Evolutionary conservation across 2,888 invertebrate genomes (phyloP).

Genomic region (Ypsolopha scabrella): DNA sequence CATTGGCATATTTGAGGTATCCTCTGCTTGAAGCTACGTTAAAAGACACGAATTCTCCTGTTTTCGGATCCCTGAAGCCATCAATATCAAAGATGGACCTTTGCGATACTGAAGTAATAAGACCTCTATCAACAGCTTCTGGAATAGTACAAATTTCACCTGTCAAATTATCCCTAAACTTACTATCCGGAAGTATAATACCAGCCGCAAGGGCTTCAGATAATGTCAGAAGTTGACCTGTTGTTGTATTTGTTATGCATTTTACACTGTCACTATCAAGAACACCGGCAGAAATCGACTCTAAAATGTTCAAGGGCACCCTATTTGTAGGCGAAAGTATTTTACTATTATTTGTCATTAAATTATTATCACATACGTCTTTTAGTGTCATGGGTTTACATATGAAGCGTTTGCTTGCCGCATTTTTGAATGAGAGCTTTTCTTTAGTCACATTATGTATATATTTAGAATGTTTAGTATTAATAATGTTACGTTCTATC

Average conservation of each 20-base stretch:
- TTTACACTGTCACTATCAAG: conserved; percentile 86
- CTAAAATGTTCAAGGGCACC: conserved; percentile 80
- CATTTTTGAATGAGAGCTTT: conserved; percentile 83
- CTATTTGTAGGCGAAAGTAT: conserved; percentile 87
- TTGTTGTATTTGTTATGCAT: conserved; percentile 85
- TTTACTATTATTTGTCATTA: conserved; percentile 81
- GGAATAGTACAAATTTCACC: conserved; percentile 80
- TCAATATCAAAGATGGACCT: conserved; percentile 94
- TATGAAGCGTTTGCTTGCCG: conserved; percentile 84
- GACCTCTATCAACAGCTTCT: conserved; percentile 91
- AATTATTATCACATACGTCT: conserved; percentile 84
- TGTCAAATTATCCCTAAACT: conserved; percentile 81
- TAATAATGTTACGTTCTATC: conserved; percentile 80
- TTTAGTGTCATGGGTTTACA: conserved; percentile 93
- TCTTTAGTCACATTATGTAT: conserved; percentile 80
- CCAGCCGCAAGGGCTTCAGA: conserved; percentile 87
- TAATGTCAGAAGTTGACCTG: conserved; percentile 84
- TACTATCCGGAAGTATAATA: conserved; percentile 80
- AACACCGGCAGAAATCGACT: conserved; percentile 89
- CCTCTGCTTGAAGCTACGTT: conserved; percentile 84
- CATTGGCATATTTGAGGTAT: conserved; percentile 79
- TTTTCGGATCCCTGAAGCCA: conserved; percentile 86
- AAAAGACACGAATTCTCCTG: conserved; percentile 85
- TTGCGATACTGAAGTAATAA: conserved; percentile 88
- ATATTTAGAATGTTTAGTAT: conserved; percentile 86